A percentile compares a stretch with the other conserved stretches of the same genome.
These are phyloP conservation scores for Neolamprologus modestus DNA, from an alignment of 2,113 vertebrate genomes.

Conservation along the genomic window DNA sequence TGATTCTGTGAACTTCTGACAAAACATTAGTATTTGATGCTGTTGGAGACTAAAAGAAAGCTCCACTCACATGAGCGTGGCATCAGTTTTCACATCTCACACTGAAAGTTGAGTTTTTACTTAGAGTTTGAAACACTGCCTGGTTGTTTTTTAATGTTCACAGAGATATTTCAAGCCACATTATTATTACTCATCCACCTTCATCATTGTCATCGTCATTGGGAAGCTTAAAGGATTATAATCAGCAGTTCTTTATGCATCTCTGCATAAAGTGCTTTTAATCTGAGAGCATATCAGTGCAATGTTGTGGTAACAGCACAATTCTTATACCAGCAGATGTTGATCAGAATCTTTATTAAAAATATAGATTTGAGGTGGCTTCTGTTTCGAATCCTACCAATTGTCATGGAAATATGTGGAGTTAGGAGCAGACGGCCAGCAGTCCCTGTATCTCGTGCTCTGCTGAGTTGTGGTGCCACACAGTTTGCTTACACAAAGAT, in stretches of 20 bases:
- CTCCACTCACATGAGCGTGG: neutral
- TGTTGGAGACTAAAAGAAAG: neutral
- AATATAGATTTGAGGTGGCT: neutral
- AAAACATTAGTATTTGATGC: neutral
- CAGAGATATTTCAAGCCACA: neutral
- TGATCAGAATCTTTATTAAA: neutral
- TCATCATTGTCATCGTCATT: neutral
- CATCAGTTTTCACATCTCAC: neutral
- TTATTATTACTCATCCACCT: neutral
- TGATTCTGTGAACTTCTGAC: neutral
- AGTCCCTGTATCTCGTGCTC: neutral
- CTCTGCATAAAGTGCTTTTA: neutral
- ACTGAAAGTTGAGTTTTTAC: neutral
- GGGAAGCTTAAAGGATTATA: neutral
- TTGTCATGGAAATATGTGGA: neutral
- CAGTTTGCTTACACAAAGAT: conserved; percentile 13
- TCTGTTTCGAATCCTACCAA: neutral
- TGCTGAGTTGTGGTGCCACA: neutral
- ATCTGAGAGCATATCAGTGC: neutral
- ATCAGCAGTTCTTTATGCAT: neutral
- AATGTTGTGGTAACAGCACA: neutral
- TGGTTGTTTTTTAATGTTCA: neutral
- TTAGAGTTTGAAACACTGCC: neutral
- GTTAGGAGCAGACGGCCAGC: neutral
- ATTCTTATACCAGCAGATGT: neutral